Evolutionary conservation across 2,113 vertebrate genomes (phyloP), one percentile per base, ranked within the genome.

Genomic region (Malurus cyaneus): DNA sequence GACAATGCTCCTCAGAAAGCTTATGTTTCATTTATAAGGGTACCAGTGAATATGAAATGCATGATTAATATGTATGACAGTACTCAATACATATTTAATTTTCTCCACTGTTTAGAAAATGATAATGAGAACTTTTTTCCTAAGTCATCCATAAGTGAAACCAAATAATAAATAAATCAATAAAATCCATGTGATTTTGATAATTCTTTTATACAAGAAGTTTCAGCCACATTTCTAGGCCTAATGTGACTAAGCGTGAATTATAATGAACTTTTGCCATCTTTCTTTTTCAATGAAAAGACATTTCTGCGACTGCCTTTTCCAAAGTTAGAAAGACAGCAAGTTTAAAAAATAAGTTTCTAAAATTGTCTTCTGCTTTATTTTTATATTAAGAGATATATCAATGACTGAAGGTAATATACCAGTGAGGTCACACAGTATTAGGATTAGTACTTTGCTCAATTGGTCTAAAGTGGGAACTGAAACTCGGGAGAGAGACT

Each of bases 11-110:
- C 89, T 29, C 24, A 41, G 36, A 77, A 90, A 65, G 16, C n/a
- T 89, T 49, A 71, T 92, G 85, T 85, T 94, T 95, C 14, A 71
- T 92, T 89, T 80, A 89, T 83, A n/a, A 83, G 19, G 26, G 6
- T 81, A 60, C 14, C 52, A 70, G 3, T 95, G 89, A 90, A 80
- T 95, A 73, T n/a, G 44, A 93, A 94, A 82, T 95, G 13, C 3
- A 28, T 83, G 34, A 67, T 95, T 93, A 66, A 93, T 92, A 78
- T 83, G 73, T 93, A 56, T 93, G 74, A 41, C 52, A 67, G 26
- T 69, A 44, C 17, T 93, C 36, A 59, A 73, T 93, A 29, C 57
- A 66, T 88, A 92, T 53, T 87, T 89, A 61, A 65, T 89, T 94
- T 94, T 89, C 47, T 86, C 8, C 11, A 24, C 59, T 71, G 67